Conservation (phyloP, 2,797 vertebrate species). For the Varecia variegata region DNA sequence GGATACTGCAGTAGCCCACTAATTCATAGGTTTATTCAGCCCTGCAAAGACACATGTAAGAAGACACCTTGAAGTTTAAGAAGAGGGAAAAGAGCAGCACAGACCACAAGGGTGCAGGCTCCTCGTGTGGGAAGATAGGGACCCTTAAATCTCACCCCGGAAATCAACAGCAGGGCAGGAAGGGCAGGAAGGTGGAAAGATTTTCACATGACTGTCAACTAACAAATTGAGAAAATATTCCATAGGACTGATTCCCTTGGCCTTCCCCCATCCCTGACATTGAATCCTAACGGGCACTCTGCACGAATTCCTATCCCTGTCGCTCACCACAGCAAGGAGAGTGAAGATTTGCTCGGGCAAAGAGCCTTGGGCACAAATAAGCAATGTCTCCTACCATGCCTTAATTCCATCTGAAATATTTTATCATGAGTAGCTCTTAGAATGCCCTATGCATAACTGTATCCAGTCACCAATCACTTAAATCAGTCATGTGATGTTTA, state of each 20-base stretch:
- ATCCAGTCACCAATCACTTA: not conserved
- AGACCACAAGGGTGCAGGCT: not conserved
- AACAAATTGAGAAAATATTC: not conserved
- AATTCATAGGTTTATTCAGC: not conserved
- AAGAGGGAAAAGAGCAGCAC: not conserved
- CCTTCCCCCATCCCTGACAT: not conserved
- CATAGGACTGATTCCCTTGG: not conserved
- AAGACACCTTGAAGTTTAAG: not conserved
- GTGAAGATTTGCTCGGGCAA: not conserved
- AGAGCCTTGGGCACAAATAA: not conserved
- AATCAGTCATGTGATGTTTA: not conserved
- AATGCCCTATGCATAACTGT: not conserved
- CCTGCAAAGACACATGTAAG: not conserved
- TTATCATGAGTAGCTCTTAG: not conserved
- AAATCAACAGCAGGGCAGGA: not conserved
- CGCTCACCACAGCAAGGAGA: not conserved
- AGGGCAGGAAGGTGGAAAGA: not conserved
- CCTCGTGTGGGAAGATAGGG: not conserved
- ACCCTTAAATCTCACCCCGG: not conserved
- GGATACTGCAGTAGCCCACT: not conserved
- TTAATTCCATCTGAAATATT: not conserved
- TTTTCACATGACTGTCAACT: not conserved
- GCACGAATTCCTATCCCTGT: not conserved
- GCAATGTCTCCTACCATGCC: not conserved
- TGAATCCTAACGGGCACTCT: not conserved